phyloP scores from a whole-genome alignment of 2,113 vertebrate species.

The Lepisosteus oculatus region DNA sequence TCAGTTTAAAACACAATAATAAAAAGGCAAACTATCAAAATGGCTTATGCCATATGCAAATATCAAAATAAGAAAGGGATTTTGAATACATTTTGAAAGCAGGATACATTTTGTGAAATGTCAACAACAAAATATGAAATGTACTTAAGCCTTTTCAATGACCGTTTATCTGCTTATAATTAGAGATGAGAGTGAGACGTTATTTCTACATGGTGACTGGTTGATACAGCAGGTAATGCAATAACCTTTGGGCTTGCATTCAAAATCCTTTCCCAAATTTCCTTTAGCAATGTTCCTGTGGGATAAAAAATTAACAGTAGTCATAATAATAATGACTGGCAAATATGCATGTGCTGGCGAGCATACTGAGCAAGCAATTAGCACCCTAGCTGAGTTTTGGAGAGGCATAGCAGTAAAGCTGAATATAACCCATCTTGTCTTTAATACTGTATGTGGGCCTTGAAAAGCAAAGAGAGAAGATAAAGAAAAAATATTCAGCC shows the following conservation, averaged over 20 bases:
- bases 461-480: no score
- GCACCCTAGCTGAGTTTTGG: no score
- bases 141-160: neutral
- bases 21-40: neutral
- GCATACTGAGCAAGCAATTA: no score
- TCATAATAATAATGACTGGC: no score
- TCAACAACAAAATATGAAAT: neutral
- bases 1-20: conserved; percentile 7
- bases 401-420: no score
- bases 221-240: neutral
- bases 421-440: no score
- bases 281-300: neutral
- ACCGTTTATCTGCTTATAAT: neutral
- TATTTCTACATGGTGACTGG: neutral
- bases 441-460: no score
- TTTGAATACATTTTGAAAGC: neutral
- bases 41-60: no score
- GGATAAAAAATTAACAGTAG: neutral
- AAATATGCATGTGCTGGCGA: neutral
- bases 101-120: neutral
- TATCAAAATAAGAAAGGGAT: neutral
- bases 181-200: neutral
- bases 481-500: no score
- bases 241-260: conserved; percentile 5
- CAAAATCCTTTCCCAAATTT: neutral